These are phyloP conservation scores for Pegoplata infirma DNA, from an alignment of 2,888 invertebrate genomes.

Conservation along the genomic window DNA sequence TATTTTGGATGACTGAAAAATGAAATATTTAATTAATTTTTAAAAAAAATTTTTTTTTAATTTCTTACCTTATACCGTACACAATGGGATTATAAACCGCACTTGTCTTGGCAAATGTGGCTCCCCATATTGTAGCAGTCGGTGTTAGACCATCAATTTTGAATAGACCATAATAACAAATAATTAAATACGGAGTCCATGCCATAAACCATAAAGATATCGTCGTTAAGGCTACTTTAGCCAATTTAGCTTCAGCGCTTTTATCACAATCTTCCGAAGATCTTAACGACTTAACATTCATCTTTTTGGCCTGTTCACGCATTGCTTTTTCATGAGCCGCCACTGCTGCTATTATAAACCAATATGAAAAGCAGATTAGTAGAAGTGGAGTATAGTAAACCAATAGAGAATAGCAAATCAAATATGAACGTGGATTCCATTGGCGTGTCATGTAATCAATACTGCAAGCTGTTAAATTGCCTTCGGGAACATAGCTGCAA, in stretches of 20 bases:
- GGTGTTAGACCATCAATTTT: slow-evolving; percentile 85
- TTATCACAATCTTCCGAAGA: slow-evolving; percentile 78
- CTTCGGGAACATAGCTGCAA: slow-evolving; percentile 81
- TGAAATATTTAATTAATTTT: slow-evolving; percentile 1
- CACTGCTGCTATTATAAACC: slow-evolving; percentile 81
- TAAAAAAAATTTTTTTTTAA: not conserved
- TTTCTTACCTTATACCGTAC: slow-evolving; percentile 80
- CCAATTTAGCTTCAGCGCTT: slow-evolving; percentile 79
- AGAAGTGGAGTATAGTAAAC: slow-evolving; percentile 79
- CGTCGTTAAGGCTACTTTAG: slow-evolving; percentile 81
- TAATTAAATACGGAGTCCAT: slow-evolving; percentile 90
- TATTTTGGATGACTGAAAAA: slow-evolving; percentile 80
- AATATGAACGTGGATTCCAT: slow-evolving; percentile 79
- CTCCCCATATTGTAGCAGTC: slow-evolving; percentile 86
- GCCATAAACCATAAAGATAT: slow-evolving; percentile 82
- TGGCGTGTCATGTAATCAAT: slow-evolving; percentile 79
- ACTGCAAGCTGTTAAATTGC: slow-evolving; percentile 82
- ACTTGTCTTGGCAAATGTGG: slow-evolving; percentile 81
- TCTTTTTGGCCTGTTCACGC: slow-evolving; percentile 81
- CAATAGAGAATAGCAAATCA: slow-evolving; percentile 79
- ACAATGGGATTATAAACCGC: slow-evolving; percentile 81
- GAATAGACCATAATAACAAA: slow-evolving; percentile 88
- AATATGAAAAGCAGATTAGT: slow-evolving; percentile 81
- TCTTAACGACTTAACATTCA: slow-evolving; percentile 81
- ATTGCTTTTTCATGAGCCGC: slow-evolving; percentile 80